Evolutionary conservation across 1,140 invertebrate species (phyloP), one percentile per base, ranked within the genome.

Genomic region (Leptonema lineaticorne): DNA sequence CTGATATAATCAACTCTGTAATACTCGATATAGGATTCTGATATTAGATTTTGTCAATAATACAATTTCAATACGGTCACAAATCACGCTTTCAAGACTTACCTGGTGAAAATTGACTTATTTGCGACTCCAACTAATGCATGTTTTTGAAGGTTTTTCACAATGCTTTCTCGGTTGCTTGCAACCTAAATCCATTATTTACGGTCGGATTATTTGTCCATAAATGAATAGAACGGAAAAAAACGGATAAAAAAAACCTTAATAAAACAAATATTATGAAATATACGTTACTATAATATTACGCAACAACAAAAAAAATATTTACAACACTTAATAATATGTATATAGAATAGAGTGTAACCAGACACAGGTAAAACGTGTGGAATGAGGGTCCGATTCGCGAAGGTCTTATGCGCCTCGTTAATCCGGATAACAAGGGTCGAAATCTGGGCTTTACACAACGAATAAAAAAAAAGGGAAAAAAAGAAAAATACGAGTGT

Each of bases 391-490:
- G 37, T 41, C 18, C 22, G 50, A 53, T 22, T 9, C 29, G 29
- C 14, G 16, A 9, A 14, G 16, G 37, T n/a, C 48, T 8, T 14
- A 22, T 24, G 28, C 57, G 57, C 57, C 57, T 59, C 57, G 57
- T 59, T 59, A 59, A 59, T 59, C 57, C 28, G 57, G 57, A 59
- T 59, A 59, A 59, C 57, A 22, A 59, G 57, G 57, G 57, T 59
- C 57, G 57, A 37, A 59, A 59, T 26, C 48, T 20, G 3, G 48
- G n/a, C n/a, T n/a, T n/a, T n/a, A n/a, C n/a, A n/a, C n/a, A 20
- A 20, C 48, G 18, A 26, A 53, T 18, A 53, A 53, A 53, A 53
- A 26, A 4, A 41, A 11, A n/a, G n/a, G n/a, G n/a, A n/a, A n/a
- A n/a, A n/a, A n/a, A n/a, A n/a, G n/a, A n/a, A n/a, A n/a, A n/a